Evolutionary conservation across 2,113 vertebrate genomes (phyloP), one percentile per base, ranked within the genome.

Genomic region (Clarias batrachus): DNA sequence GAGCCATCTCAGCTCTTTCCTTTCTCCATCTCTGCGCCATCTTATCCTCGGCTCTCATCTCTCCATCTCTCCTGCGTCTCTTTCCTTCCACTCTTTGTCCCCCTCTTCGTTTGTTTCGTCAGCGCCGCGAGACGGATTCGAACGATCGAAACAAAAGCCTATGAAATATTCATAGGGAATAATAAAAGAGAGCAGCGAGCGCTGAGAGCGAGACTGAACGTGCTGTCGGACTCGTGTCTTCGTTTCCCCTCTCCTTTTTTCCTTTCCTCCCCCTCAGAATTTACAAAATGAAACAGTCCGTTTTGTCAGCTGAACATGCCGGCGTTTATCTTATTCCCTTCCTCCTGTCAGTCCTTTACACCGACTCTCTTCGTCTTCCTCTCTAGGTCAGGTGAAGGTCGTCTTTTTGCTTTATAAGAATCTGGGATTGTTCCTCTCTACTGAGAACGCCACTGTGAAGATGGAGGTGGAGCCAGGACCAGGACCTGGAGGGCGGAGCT

Each of bases 331-430:
- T 88, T 10, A 12, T 60, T 33, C 91, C 84, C 91, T 91, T 92
- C 27, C 82, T 56, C 27, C 33, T 59, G 16, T 21, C 78, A 33
- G 12, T 83, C 48, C 62, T n/a, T 14, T 33, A 17, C 63, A 91
- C 90, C 85, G 85, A 92, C 91, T 92, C 91, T 85, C 89, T 88
- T 79, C 68, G n/a, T 81, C 56, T 87, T 68, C 73, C 52, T 83
- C 85, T 52, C 52, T 93, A 98, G 97, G 97, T 85, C 97, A 97
- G 91, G 97, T 97, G 89, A 98, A 98, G 91, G 97, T 98, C 68
- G 97, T 98, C 76, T 98, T 98, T 87, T 94, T 97, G 65, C 94
- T 98, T 7, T 98, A 98, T 92, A 98, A 98, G 92, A 98, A 98
- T 90, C 90, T 98, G 94, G 97, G 97, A 19, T 93, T 95, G 57